phyloP scores from a whole-genome alignment of 2,888 invertebrate species.

The Galerucella calmariensis region DNA sequence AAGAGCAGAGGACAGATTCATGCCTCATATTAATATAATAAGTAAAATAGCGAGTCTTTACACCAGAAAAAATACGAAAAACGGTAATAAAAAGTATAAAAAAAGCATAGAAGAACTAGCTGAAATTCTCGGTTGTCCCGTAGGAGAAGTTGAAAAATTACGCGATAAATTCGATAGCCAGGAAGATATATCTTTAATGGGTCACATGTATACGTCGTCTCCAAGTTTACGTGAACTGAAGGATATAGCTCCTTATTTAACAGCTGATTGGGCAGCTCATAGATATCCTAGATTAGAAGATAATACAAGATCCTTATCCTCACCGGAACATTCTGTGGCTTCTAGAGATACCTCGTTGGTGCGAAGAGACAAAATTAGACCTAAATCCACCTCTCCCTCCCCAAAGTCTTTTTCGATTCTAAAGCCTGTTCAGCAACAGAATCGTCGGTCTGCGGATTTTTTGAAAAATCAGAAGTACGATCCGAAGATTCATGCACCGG shows the following conservation, averaged over 20 bases:
- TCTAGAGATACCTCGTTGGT: constrained; percentile 59
- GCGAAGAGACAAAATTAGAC: constrained; percentile 62
- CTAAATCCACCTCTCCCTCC: constrained; percentile 67
- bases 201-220: constrained; percentile 83
- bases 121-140: constrained; percentile 63
- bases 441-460: constrained; percentile 60
- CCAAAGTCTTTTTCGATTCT: constrained; percentile 64
- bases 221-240: constrained; percentile 82
- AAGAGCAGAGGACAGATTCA: constrained; percentile 76
- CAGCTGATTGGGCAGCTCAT: constrained; percentile 85
- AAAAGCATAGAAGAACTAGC: constrained; percentile 60
- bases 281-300: constrained; percentile 77
- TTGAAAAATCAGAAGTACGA: constrained; percentile 77
- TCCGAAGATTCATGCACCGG: constrained; percentile 79
- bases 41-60: constrained; percentile 79
- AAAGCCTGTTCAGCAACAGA: constrained; percentile 55
- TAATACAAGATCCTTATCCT: constrained; percentile 74
- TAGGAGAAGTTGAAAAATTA: constrained; percentile 79
- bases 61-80: constrained; percentile 57
- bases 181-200: constrained; percentile 71
- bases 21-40: constrained; percentile 92
- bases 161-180: constrained; percentile 77
- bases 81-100: constrained; percentile 44
- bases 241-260: constrained; percentile 82
- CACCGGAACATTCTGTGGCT: constrained; percentile 62